Evolutionary conservation across 2,797 vertebrate genomes (phyloP).

Genomic region (Dendrocincla tyrannina): DNA sequence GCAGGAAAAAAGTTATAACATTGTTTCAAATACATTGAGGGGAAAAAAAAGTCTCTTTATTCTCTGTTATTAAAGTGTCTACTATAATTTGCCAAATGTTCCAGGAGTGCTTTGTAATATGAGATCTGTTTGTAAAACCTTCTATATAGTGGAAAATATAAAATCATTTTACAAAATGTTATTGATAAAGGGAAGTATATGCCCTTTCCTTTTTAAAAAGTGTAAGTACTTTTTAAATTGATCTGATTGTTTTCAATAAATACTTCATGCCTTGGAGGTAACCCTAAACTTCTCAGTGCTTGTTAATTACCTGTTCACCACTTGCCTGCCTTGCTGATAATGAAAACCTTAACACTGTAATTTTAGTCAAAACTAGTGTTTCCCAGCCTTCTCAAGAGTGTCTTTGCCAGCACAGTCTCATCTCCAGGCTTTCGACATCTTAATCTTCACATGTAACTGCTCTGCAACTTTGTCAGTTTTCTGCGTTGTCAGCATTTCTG

Average conservation of each 20-base stretch:
- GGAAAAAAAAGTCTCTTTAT: background rate
- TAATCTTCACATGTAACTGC: background rate
- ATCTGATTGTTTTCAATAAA: background rate
- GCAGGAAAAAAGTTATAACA: background rate
- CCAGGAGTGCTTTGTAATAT: background rate
- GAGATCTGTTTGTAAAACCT: background rate
- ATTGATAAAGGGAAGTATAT: background rate
- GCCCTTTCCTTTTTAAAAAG: background rate
- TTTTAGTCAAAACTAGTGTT: background rate
- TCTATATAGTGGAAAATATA: background rate
- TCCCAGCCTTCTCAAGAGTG: background rate
- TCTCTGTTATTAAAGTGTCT: background rate
- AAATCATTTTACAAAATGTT: background rate
- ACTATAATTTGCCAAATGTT: background rate
- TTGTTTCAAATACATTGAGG: background rate
- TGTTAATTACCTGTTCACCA: background rate
- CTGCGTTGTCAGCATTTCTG: background rate
- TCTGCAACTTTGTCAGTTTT: background rate
- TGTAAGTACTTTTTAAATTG: background rate
- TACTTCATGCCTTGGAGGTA: background rate
- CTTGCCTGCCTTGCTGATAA: background rate
- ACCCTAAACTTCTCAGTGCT: background rate
- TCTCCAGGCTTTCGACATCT: background rate
- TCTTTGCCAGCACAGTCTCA: background rate
- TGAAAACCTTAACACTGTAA: background rate